Evolutionary conservation across 2,797 vertebrate genomes (phyloP), one percentile per base, ranked within the genome.

Genomic region (Pangasius mekongensis): DNA sequence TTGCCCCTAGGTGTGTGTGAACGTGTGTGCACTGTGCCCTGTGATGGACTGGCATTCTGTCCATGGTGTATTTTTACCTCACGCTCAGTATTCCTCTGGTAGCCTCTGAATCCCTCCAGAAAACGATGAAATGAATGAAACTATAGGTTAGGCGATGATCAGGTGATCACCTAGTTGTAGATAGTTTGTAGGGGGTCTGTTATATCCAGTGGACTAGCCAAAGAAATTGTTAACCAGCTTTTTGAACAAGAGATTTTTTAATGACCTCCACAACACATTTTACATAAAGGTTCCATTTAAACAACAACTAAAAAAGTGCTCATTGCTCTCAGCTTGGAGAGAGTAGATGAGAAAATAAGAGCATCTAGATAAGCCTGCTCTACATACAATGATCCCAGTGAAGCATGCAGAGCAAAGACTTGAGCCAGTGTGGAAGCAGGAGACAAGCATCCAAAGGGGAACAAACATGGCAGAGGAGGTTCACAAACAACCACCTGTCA

Each of bases 401-500:
- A 93, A 92, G 90, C 86, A 20, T 90, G 88, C 90, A 58, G 91
- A 93, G 93, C 93, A 94, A 95, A 94, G 92, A 90, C 64, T 62
- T 90, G 92, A 91, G 86, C 90, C 92, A 85, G 91, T 92, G 94
- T 94, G 60, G 81, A 83, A 83, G 81, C 58, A 47, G 93, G 87
- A 87, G 89, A 91, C 91, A 92, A 91, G 90, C 84, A 76, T 67
- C 16, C 92, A 92, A 89, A 93, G 91, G 76, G 90, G 92, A 81
- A 94, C 94, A 95, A 87, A 64, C 81, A 83, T 83, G 90, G 91
- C 93, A 90, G 91, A 91, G 92, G 71, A 93, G 92, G 93, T 95
- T 93, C 94, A 94, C 94, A 95, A 95, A 95, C 94, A 96, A 94
- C 91, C 93, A 95, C 91, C 93, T 95, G 94, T 94, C 95, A 94